A percentile compares a stretch with the other conserved stretches of the same genome.
Evolutionary conservation across 2,113 vertebrate species (phyloP).

Genomic region (Octodon degus): DNA sequence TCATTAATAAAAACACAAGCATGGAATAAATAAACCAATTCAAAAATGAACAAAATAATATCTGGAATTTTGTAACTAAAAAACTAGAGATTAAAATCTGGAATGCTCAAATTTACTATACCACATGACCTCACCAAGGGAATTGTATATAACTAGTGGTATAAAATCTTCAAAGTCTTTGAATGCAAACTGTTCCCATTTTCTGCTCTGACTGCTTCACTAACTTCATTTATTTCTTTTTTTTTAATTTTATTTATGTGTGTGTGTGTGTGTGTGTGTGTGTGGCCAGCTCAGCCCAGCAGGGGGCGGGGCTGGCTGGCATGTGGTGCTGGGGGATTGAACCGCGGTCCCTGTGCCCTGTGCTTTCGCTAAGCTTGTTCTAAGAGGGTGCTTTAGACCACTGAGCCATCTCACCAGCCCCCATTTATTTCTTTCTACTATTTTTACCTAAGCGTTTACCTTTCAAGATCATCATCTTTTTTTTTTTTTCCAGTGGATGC

Average conservation of each 20-base stretch:
- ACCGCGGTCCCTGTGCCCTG: too few species aligned
- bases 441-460: neutral
- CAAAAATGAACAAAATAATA: neutral
- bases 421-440: neutral
- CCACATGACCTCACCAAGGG: neutral
- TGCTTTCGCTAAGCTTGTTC: too few species aligned
- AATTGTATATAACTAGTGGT: neutral
- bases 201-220: neutral
- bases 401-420: too few species aligned
- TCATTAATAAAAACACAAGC: neutral
- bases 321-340: too few species aligned
- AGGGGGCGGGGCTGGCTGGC: too few species aligned
- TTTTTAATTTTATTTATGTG: too few species aligned
- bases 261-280: too few species aligned
- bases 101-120: neutral
- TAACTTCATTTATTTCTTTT: neutral
- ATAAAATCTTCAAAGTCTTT: neutral
- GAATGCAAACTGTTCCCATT: neutral
- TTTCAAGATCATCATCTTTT: neutral
- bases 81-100: neutral
- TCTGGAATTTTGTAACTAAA: neutral
- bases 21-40: conserved; percentile 13
- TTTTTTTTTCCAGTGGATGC: neutral
- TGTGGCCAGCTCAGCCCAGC: too few species aligned
- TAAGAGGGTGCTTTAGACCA: too few species aligned